Conservation (phyloP, 35 echinoderm and acorn worm genomes). For the Hemicentrotus pulcherrimus region DNA sequence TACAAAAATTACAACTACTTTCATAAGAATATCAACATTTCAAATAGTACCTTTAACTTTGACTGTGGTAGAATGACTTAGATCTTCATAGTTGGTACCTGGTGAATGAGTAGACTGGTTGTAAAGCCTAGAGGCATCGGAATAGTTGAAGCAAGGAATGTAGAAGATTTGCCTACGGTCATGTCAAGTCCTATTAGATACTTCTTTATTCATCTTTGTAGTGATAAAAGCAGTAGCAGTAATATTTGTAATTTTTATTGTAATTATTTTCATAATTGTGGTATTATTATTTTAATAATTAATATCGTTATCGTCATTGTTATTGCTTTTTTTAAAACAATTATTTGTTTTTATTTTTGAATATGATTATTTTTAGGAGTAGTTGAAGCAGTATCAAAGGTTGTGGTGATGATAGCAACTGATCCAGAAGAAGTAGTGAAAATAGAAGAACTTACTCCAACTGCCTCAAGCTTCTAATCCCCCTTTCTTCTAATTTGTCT, state of each 20-base stretch:
- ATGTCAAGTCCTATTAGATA: constrained; percentile 1
- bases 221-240: background rate
- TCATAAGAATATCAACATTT: too few relatives aligned
- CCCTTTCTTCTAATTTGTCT: too few relatives aligned
- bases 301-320: too few relatives aligned
- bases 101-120: background rate
- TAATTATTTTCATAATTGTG: background rate
- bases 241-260: background rate
- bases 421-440: background rate
- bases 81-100: background rate
- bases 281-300: background rate
- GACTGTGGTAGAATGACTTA: too few relatives aligned
- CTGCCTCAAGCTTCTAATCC: too few relatives aligned
- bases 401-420: background rate
- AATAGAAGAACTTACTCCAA: background rate
- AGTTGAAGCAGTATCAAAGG: background rate
- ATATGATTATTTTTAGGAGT: background rate
- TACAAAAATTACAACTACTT: too few relatives aligned
- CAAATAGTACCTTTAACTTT: too few relatives aligned
- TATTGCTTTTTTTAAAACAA: too few relatives aligned
- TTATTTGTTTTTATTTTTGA: too few relatives aligned
- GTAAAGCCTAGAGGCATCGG: background rate
- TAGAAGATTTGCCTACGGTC: background rate
- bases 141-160: background rate
- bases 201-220: background rate